Evolutionary conservation across 2,113 vertebrate species (phyloP).

Genomic region (human): GRCh38 chr17:49614501-49615000

Average conservation of each 20-base stretch:
- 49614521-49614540: neutral
- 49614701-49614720: slow-evolving; percentile 17
- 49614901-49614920: too few species aligned
- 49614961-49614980: too few species aligned
- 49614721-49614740: slow-evolving; percentile 10
- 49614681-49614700: neutral
- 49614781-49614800: neutral
- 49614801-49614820: too few species aligned
- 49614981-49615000: too few species aligned
- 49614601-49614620: slow-evolving; percentile 13
- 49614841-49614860: too few species aligned
- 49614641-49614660: slow-evolving; percentile 3
- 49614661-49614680: slow-evolving; percentile 19
- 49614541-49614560: neutral
- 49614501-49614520: neutral
- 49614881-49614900: too few species aligned
- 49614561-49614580: neutral
- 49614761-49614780: slow-evolving; percentile 56
- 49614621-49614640: neutral
- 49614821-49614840: rapidly evolving
- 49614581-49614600: neutral
- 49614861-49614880: too few species aligned
- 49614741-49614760: neutral
- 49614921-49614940: too few species aligned
- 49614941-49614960: too few species aligned